A percentile compares a stretch with the other conserved stretches of the same genome.
phyloP scores from a whole-genome alignment of 2,888 invertebrate species.

The Ornithoptera alexandrae region DNA sequence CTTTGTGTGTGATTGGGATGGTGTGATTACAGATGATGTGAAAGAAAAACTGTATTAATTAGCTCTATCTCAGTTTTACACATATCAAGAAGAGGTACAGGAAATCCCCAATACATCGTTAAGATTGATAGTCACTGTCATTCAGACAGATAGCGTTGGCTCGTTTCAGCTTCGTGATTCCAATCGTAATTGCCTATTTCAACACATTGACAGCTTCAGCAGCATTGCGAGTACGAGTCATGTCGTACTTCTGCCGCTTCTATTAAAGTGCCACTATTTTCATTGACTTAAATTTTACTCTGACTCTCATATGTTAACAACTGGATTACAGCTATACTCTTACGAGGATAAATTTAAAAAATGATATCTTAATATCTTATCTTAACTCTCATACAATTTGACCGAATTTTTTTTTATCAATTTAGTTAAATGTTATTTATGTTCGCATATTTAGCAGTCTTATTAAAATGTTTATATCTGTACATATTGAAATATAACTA shows the following conservation, averaged over 20 bases:
- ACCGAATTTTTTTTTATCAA: too few relatives aligned
- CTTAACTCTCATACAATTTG: too few relatives aligned
- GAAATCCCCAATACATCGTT: slow-evolving; percentile 39
- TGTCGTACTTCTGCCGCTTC: slow-evolving; percentile 7
- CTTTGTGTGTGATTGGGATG: too few relatives aligned
- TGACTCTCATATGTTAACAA: too few relatives aligned
- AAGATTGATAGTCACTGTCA: slow-evolving; percentile 56
- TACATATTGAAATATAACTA: too few relatives aligned
- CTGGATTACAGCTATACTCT: too few relatives aligned
- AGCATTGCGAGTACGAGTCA: slow-evolving; percentile 22
- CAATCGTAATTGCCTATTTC: slow-evolving; percentile 64
- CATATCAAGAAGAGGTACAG: slow-evolving; percentile 2
- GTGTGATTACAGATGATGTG: background rate
- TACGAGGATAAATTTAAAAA: too few relatives aligned
- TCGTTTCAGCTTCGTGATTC: slow-evolving; percentile 76
- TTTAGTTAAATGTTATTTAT: too few relatives aligned
- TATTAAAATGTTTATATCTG: too few relatives aligned
- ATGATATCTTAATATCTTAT: too few relatives aligned
- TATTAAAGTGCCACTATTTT: background rate
- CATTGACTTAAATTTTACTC: too few relatives aligned
- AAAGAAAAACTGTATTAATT: slow-evolving; percentile 5
- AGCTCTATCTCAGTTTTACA: slow-evolving; percentile 10
- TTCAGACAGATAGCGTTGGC: slow-evolving; percentile 61
- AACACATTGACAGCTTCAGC: slow-evolving; percentile 61
- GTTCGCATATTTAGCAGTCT: too few relatives aligned